phyloP scores from a whole-genome alignment of 2,888 invertebrate species.

The Agonopterix heracliana region DNA sequence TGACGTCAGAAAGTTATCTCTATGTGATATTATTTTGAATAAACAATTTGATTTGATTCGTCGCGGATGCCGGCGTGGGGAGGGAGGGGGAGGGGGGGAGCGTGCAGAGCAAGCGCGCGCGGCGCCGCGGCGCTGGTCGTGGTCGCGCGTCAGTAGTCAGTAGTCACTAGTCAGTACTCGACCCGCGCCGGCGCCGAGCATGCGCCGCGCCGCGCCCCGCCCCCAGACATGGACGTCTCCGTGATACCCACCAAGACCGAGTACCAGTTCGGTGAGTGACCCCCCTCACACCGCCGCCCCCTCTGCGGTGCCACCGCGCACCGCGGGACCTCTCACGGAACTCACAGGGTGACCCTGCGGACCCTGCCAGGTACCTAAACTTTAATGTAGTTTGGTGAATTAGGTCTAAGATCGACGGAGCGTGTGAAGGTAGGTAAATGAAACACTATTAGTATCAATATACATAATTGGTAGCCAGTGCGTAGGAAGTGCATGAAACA shows the following conservation, averaged over 20 bases:
- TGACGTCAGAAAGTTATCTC: too few relatives aligned
- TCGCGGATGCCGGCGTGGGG: constrained; percentile 6
- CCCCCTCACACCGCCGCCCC: background rate
- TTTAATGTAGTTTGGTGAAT: background rate
- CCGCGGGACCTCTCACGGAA: background rate
- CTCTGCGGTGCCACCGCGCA: background rate
- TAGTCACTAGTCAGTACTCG: constrained; percentile 10
- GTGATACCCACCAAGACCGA: constrained; percentile 48
- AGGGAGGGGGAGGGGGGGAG: constrained; percentile 20
- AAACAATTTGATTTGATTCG: too few relatives aligned
- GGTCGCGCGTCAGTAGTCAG: constrained; percentile 6
- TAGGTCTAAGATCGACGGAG: background rate
- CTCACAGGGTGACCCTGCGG: background rate
- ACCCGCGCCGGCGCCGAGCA: constrained; percentile 9
- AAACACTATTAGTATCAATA: background rate
- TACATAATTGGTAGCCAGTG: background rate
- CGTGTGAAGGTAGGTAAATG: background rate
- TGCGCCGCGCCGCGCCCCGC: constrained; percentile 5
- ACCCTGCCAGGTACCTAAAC: too few relatives aligned
- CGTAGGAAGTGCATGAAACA: background rate
- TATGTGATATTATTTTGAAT: too few relatives aligned
- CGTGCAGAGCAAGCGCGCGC: constrained; percentile 16
- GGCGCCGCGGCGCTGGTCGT: constrained; percentile 15
- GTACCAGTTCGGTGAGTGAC: constrained; percentile 58
- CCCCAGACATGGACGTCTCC: constrained; percentile 21